phyloP scores from a whole-genome alignment of 2,113 vertebrate genomes.

The Ophiodon elongatus region DNA sequence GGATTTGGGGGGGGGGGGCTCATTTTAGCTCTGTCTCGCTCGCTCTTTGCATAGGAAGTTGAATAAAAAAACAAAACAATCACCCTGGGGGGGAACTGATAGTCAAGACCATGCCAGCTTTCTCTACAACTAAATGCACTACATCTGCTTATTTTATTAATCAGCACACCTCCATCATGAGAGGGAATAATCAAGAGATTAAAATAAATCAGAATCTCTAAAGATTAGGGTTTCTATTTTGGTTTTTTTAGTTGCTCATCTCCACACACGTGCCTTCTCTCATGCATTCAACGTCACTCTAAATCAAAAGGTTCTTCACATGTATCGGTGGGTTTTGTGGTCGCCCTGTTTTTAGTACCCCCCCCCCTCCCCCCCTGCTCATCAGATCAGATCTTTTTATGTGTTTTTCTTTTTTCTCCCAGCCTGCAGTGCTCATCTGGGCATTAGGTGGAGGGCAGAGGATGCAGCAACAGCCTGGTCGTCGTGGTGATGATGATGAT shows the following conservation, averaged over 20 bases:
- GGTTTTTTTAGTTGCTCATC: conserved; percentile 7
- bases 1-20: conserved; percentile 17
- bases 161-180: background rate
- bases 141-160: background rate
- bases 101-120: background rate
- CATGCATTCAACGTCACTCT: background rate
- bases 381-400: conserved; percentile 5
- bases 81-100: conserved; percentile 15
- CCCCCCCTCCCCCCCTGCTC: conserved; percentile 7
- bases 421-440: conserved; percentile 37
- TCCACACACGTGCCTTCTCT: background rate
- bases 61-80: background rate
- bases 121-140: background rate
- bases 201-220: background rate
- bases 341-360: no score
- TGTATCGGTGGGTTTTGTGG: background rate
- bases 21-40: conserved; percentile 19
- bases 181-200: background rate
- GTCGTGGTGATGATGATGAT: conserved; percentile 30
- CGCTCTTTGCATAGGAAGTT: conserved; percentile 35
- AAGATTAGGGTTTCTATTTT: no score
- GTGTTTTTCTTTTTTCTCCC: background rate
- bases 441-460: conserved; percentile 40
- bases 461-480: conserved; percentile 68
- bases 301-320: background rate